Base-by-base conservation (phyloP, 2,113 vertebrate species). In the Aspidoscelis tigris region DNA sequence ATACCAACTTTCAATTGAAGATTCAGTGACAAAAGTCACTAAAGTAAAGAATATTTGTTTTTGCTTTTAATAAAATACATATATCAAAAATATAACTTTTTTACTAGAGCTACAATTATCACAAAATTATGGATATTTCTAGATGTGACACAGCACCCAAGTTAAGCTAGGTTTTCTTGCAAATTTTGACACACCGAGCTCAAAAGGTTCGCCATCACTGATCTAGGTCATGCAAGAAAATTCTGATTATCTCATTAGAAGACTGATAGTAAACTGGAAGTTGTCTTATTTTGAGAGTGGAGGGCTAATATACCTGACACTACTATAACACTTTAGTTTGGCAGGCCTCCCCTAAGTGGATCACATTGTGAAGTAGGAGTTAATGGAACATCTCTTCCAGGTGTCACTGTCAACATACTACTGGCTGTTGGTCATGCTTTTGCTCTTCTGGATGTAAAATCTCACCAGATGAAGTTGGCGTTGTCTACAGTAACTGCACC, bases 391-490 rank as follows among this genome's bases (percentile, higher is more conserved):
- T 22, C 26, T 75, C 26, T 79, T 86, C 24, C 75, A 99, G 98
- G 95, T 84, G 96, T 96, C 0, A 78, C 87, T 1, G 92, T 95
- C 1, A 94, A 94, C 86, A 86, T 99, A 81, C 90, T 99, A 61
- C 92, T 95, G 11, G 93, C 95, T 0, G 92, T 92, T 87, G 94
- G 92, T 9, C 88, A 83, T 20, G 89, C 95, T 2, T 78, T 98
- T 64, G 96, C 94, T 12, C 88, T 98, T 21, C 71, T 98, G 82
- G 94, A 96, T 84, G 89, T 91, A 22, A 95, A 93, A 83, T 96
- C 96, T 41, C 94, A 92, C 80, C 76, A 84, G 39, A 96, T 95
- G 87, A 83, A 93, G 9, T 87, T 90, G 0, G 80, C 98, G 18
- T 66, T 95, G 18, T 87, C 91, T 76, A 82, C 90, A 0, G 89